A percentile compares a stretch with the other conserved stretches of the same genome.
Evolutionary conservation across 2,113 vertebrate genomes (phyloP).

Genomic region (Brienomyrus brachyistius): DNA sequence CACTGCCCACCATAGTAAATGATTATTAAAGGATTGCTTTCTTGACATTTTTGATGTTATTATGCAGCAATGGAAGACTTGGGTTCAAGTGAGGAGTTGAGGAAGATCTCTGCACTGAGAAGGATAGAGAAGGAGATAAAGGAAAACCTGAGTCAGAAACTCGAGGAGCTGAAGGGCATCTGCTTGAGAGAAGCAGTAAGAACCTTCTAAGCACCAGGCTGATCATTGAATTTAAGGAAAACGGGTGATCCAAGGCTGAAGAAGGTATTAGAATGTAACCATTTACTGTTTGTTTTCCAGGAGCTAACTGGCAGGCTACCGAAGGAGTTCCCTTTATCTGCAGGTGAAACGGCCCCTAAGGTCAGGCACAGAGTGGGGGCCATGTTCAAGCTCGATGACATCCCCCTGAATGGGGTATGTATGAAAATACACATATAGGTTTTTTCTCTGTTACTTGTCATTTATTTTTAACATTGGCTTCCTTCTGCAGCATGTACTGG

Average conservation of each 20-base stretch:
- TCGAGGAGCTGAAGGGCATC: conserved; percentile 89
- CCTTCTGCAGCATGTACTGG: neutral
- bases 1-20: neutral
- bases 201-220: conserved; percentile 13
- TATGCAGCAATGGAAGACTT: neutral
- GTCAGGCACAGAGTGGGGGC: conserved; percentile 83
- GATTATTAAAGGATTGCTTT: neutral
- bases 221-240: neutral
- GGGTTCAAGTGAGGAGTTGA: conserved; percentile 71
- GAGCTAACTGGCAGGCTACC: conserved; percentile 90
- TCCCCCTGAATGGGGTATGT: conserved; percentile 83
- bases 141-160: conserved; percentile 79
- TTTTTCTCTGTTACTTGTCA: neutral
- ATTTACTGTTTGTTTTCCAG: conserved; percentile 49
- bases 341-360: conserved; percentile 81
- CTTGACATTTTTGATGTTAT: neutral
- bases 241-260: neutral
- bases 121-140: conserved; percentile 84
- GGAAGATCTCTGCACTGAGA: conserved; percentile 80
- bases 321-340: conserved; percentile 79
- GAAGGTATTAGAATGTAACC: neutral
- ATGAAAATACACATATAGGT: neutral
- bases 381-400: conserved; percentile 79
- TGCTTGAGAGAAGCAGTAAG: conserved; percentile 91
- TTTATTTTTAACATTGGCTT: neutral